Percentiles rank a stretch among this genome's conserved stretches.
Conservation (phyloP, 2,888 invertebrate species). For the Drosophila sordidula region DNA sequence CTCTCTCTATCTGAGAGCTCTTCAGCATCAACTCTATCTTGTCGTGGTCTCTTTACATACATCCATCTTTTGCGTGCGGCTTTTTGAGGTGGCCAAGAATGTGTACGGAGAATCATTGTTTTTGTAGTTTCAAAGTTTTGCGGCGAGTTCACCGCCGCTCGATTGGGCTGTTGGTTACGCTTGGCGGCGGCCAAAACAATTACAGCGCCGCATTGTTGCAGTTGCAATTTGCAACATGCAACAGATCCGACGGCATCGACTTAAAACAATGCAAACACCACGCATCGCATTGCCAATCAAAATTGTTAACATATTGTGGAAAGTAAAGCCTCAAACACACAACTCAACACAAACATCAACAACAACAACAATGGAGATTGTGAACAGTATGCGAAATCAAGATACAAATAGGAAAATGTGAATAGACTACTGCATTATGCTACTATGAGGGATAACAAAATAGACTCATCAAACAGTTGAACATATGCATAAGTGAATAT, state of each 20-base stretch:
- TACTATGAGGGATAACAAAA: slow-evolving; percentile 28
- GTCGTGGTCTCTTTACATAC: neutral
- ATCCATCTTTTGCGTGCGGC: slow-evolving; percentile 36
- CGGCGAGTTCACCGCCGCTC: slow-evolving; percentile 61
- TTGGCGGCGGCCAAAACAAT: slow-evolving; percentile 56
- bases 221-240: slow-evolving; percentile 72
- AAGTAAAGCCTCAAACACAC: slow-evolving; percentile 42
- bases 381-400: slow-evolving; percentile 46
- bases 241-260: slow-evolving; percentile 49
- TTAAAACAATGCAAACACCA: slow-evolving; percentile 69
- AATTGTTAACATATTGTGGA: slow-evolving; percentile 68
- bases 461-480: slow-evolving; percentile 5
- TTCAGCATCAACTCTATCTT: slow-evolving; percentile 9
- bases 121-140: slow-evolving; percentile 21
- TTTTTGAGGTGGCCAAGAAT: slow-evolving; percentile 50
- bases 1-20: slow-evolving; percentile 5
- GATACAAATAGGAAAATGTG: slow-evolving; percentile 35
- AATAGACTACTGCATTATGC: slow-evolving; percentile 25
- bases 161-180: slow-evolving; percentile 68
- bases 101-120: slow-evolving; percentile 47
- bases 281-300: slow-evolving; percentile 69
- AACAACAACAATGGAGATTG: slow-evolving; percentile 19
- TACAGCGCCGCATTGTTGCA: slow-evolving; percentile 37
- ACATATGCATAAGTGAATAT: neutral
- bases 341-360: slow-evolving; percentile 39